These are phyloP conservation scores for Toxostoma redivivum DNA, from an alignment of 2,113 vertebrate species.

Conservation along the genomic window DNA sequence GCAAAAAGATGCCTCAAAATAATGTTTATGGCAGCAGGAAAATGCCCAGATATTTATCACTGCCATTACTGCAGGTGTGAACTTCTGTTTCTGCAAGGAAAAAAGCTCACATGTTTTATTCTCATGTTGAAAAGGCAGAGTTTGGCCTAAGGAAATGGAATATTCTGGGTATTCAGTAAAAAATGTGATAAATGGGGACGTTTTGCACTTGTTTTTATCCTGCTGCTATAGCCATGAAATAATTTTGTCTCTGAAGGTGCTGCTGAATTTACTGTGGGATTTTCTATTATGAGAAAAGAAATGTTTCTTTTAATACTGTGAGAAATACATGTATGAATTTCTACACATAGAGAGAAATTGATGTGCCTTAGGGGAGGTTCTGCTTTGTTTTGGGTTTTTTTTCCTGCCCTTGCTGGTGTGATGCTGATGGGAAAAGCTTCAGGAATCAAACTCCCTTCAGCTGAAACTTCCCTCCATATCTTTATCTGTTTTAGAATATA, in stretches of 20 bases:
- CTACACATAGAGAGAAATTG: fast-evolving
- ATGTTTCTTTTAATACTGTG: background rate
- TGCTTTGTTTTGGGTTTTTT: background rate
- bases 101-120: background rate
- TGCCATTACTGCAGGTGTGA: background rate
- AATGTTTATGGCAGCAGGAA: background rate
- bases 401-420: background rate
- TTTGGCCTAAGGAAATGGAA: background rate
- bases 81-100: background rate
- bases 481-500: fast-evolving
- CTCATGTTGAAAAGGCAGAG: background rate
- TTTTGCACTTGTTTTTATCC: background rate
- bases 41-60: background rate
- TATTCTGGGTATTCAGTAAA: background rate
- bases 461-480: background rate
- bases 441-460: background rate
- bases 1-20: background rate
- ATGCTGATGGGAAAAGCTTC: background rate
- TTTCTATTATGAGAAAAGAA: background rate
- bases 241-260: background rate
- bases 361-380: background rate
- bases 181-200: background rate
- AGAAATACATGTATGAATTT: background rate
- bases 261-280: background rate
- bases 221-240: background rate